Percentiles rank a stretch among this genome's conserved stretches.
Conservation (phyloP, 2,888 invertebrate species). For the Deroplatys truncata region DNA sequence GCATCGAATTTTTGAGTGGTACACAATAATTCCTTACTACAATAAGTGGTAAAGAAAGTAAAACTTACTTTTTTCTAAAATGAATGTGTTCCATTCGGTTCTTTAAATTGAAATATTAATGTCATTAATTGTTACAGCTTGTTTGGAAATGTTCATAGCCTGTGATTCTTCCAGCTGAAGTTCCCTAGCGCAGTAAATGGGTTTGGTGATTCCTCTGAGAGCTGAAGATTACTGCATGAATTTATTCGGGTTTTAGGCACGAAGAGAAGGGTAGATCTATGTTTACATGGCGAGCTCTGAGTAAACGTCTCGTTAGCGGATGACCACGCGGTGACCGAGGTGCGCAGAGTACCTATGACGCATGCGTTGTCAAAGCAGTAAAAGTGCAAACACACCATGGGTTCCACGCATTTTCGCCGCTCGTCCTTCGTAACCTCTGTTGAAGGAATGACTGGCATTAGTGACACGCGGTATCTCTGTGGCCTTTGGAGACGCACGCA, state of each 20-base stretch:
- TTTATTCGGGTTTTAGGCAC: neutral
- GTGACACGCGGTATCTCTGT: neutral
- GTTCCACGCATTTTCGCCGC: neutral
- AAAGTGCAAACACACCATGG: neutral
- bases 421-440: neutral
- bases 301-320: slow-evolving; percentile 13
- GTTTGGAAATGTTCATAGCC: too few species aligned
- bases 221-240: neutral
- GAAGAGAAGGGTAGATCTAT: neutral
- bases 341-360: neutral
- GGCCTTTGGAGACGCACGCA: too few species aligned
- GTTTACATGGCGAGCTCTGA: neutral
- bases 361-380: neutral
- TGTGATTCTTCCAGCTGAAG: too few species aligned
- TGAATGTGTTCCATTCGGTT: too few species aligned
- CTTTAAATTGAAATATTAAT: too few species aligned
- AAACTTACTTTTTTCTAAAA: too few species aligned
- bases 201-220: neutral
- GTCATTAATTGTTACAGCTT: too few species aligned
- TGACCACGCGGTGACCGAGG: neutral
- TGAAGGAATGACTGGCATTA: neutral
- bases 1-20: too few species aligned
- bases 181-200: neutral
- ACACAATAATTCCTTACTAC: too few species aligned
- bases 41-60: too few species aligned